phyloP scores from a whole-genome alignment of 2,113 vertebrate genomes.

The Sceloporus undulatus region DNA sequence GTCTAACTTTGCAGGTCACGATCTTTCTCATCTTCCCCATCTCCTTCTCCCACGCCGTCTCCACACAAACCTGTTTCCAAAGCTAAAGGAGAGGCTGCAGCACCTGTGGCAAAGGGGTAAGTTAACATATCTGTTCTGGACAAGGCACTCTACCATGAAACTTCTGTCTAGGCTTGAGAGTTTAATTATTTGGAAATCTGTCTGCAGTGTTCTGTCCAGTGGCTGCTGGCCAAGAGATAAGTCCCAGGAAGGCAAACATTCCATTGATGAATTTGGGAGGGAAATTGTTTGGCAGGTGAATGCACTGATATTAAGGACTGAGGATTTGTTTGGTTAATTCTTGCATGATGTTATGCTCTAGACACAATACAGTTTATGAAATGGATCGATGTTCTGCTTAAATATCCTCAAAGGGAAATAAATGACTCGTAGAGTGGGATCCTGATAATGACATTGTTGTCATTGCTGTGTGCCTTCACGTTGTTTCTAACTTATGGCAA shows the following conservation, averaged over 20 bases:
- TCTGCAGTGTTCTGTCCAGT: not conserved
- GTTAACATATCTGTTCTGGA: not conserved
- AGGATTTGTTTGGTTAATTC: not conserved
- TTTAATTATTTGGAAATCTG: not conserved
- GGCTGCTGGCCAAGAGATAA: not conserved
- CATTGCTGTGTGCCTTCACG: no score
- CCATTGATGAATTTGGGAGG: not conserved
- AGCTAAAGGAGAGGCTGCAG: slow-evolving; percentile 85
- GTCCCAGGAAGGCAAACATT: not conserved
- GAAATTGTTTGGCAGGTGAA: not conserved
- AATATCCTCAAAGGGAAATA: no score
- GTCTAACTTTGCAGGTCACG: slow-evolving; percentile 80
- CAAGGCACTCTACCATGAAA: accelerated
- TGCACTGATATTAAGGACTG: not conserved
- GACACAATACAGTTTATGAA: no score
- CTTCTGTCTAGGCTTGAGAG: not conserved
- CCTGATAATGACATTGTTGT: no score
- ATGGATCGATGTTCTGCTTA: no score
- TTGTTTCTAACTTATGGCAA: no score
- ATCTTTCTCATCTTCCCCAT: slow-evolving; percentile 91
- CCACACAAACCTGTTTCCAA: slow-evolving; percentile 85
- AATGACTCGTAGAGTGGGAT: no score
- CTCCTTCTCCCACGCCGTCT: slow-evolving; percentile 88
- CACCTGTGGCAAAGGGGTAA: slow-evolving; percentile 85
- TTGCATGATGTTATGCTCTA: no score